phyloP scores from a whole-genome alignment of 37 sponge, comb jelly and placozoan species.

The Cliona cf. orientalis region DNA sequence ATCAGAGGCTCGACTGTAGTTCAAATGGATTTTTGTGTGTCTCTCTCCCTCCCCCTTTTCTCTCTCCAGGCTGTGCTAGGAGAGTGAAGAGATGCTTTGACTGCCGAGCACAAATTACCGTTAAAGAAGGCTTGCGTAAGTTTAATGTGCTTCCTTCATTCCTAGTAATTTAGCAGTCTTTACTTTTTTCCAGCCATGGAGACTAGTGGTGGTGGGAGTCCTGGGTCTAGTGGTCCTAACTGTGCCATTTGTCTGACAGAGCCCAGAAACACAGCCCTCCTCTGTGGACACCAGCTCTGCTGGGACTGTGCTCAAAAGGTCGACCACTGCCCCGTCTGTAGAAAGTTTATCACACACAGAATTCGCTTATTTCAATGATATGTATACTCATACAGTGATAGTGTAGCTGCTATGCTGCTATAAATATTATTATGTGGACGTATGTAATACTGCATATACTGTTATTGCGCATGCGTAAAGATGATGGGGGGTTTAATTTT shows the following conservation, averaged over 20 bases:
- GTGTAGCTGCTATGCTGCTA: too few relatives aligned
- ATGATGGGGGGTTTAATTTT: too few relatives aligned
- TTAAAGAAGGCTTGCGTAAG: slow-evolving; percentile 65
- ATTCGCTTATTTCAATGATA: slow-evolving; percentile 69
- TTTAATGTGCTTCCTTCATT: too few relatives aligned
- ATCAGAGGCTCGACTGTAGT: too few relatives aligned
- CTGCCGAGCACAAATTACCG: slow-evolving; percentile 43
- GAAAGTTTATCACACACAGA: slow-evolving; percentile 76
- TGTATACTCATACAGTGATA: neutral
- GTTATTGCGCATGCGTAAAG: too few relatives aligned
- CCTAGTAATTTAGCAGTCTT: too few relatives aligned
- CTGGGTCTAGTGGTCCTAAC: too few relatives aligned
- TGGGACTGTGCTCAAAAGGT: slow-evolving; percentile 81
- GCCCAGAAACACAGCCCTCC: slow-evolving; percentile 80
- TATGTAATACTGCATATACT: too few relatives aligned
- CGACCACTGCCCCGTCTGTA: slow-evolving; percentile 82
- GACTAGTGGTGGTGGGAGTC: too few relatives aligned
- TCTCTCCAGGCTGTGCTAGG: slow-evolving; percentile 60
- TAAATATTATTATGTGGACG: too few relatives aligned
- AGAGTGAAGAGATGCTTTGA: slow-evolving; percentile 67
- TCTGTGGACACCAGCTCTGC: slow-evolving; percentile 87
- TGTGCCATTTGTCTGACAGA: slow-evolving; percentile 80
- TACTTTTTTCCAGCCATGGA: too few relatives aligned
- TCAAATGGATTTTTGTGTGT: neutral
- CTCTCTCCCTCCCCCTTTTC: neutral